phyloP scores from a whole-genome alignment of 2,113 vertebrate species.

The Pterocles burchelli region DNA sequence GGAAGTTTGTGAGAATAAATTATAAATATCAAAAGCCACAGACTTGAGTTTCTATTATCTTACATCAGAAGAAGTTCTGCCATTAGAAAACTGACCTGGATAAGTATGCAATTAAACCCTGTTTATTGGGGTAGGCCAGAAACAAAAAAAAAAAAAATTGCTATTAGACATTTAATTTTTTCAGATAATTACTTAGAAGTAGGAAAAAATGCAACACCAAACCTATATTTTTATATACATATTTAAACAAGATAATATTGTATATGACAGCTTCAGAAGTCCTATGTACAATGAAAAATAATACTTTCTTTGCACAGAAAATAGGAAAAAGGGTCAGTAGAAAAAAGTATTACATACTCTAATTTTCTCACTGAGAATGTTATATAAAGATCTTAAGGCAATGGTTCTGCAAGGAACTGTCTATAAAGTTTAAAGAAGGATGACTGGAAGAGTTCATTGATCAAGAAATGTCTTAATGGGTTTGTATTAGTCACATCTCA shows the following conservation, averaged over 20 bases:
- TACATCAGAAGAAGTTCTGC: not conserved
- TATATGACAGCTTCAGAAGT: not conserved
- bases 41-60: not conserved
- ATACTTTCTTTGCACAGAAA: not conserved
- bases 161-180: not conserved
- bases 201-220: not conserved
- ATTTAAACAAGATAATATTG: not conserved
- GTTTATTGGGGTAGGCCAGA: not conserved
- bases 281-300: not conserved
- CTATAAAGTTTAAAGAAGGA: not conserved
- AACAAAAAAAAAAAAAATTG: not conserved
- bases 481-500: not conserved
- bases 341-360: not conserved
- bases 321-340: not conserved
- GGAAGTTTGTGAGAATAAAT: not conserved
- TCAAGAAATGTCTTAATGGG: not conserved
- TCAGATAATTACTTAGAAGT: not conserved
- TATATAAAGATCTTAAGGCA: not conserved
- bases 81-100: not conserved
- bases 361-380: not conserved
- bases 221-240: not conserved
- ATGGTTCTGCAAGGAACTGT: not conserved
- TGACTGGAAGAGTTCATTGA: not conserved
- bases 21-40: not conserved
- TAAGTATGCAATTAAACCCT: not conserved